Evolutionary conservation across 2,888 invertebrate species (phyloP), one percentile per base, ranked within the genome.

Genomic region (Pachycephus smyrnensis): DNA sequence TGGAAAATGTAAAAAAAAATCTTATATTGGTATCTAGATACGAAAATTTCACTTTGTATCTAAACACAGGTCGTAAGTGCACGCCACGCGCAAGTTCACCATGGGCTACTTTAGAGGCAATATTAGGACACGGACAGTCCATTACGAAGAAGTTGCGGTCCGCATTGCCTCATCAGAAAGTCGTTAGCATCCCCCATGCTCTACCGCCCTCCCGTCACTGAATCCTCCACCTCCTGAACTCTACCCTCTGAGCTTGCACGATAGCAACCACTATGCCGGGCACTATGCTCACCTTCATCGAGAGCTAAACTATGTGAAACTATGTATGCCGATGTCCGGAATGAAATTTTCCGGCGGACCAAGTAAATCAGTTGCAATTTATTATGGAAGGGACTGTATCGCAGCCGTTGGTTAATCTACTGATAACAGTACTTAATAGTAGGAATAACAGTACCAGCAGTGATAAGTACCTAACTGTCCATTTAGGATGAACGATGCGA

Each of bases 121-220:
- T 36, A 74, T 36, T 15, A 30, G 33, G 74, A 36, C 33, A 33
- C 74, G 74, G 71, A 75, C 77, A 85, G 86, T 88, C 86, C 87
- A 88, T 89, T 88, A 88, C 85, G 87, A 88, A 86, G 86, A 86
- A 87, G 86, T 86, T 89, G 86, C 83, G 85, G 86, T 83, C 86
- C 85, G 86, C 86, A 82, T 86, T 84, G 89, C 87, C 90, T 90
- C 90, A 89, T 91, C 90, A 90, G 88, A 90, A 90, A 90, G 90
- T 91, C 91, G 89, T 91, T 90, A 91, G 89, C 85, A 84, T 83
- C 82, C 84, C 82, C 84, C 86, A 80, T 82, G 82, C 55, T 55
- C 15, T 23, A 0, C 9, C 55, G 9, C 9, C 55, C 2, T 23
- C 55, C 23, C 40, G 23, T 9, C 23, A 23, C 23, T 15, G 23